Evolutionary conservation across 2,797 vertebrate species (phyloP).

Genomic region (Hydrolagus colliei): DNA sequence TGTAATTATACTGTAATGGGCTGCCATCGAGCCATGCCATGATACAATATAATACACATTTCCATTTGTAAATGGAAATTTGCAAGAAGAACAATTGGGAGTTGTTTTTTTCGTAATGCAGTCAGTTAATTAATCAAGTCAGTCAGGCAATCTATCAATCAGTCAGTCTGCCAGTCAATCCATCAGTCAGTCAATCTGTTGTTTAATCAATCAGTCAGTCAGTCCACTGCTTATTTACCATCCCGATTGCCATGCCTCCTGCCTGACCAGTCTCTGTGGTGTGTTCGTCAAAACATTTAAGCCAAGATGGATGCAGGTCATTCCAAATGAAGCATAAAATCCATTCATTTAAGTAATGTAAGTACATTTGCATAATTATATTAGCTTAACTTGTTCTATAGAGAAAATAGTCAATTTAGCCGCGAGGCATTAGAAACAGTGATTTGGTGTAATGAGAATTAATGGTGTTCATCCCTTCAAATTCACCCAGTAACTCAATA

Average conservation of each 20-base stretch:
- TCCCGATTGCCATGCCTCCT: not conserved
- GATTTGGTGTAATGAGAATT: not conserved
- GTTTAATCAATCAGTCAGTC: too few species aligned
- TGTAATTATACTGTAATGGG: not conserved
- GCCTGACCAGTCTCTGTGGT: not conserved
- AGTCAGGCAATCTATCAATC: too few species aligned
- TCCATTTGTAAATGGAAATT: too few species aligned
- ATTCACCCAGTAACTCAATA: not conserved
- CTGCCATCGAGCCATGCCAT: not conserved
- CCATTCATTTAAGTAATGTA: not conserved
- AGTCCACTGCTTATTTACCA: too few species aligned
- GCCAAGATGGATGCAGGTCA: not conserved
- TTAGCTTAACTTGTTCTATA: not conserved
- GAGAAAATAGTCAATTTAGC: not conserved
- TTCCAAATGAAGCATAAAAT: not conserved
- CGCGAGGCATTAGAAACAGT: not conserved
- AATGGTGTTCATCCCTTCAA: slow-evolving; percentile 9
- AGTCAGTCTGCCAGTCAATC: too few species aligned
- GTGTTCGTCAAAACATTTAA: not conserved
- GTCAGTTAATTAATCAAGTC: not conserved
- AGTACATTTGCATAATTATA: not conserved
- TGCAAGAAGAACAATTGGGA: not conserved
- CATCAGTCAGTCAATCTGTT: too few species aligned
- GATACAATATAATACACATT: not conserved
- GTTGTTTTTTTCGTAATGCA: not conserved